A percentile compares a stretch with the other conserved stretches of the same genome.
Evolutionary conservation across 2,797 vertebrate species (phyloP).

Genomic region (Gephyroberyx darwinii): DNA sequence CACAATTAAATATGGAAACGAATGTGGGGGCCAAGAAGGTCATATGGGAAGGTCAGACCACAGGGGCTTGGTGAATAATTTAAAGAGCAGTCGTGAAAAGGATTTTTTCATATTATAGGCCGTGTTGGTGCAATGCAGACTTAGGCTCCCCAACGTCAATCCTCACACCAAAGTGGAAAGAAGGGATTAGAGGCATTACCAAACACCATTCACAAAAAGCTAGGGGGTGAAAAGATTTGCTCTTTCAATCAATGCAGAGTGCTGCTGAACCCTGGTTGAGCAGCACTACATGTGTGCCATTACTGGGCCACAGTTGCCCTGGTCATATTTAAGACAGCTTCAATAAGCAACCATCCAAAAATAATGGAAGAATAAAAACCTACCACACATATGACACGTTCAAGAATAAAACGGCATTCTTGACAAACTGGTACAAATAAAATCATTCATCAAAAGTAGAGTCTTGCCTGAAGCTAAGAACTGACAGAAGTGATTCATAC

Average conservation of each 20-base stretch:
- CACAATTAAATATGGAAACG: neutral
- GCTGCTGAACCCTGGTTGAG: slow-evolving; percentile 50
- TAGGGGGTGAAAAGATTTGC: slow-evolving; percentile 33
- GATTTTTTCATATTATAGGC: slow-evolving; percentile 9
- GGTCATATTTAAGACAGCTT: slow-evolving; percentile 23
- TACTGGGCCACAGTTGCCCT: slow-evolving; percentile 35
- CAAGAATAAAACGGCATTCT: neutral
- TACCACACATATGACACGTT: neutral
- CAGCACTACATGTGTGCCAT: slow-evolving; percentile 39
- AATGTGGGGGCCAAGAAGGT: slow-evolving; percentile 18
- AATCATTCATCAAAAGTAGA: neutral
- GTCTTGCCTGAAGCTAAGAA: neutral
- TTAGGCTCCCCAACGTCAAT: slow-evolving; percentile 33
- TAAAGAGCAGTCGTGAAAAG: slow-evolving; percentile 16
- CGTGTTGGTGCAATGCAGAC: slow-evolving; percentile 36
- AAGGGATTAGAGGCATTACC: slow-evolving; percentile 64
- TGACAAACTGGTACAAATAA: slow-evolving; percentile 8
- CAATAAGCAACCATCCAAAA: slow-evolving; percentile 11
- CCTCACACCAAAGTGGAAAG: slow-evolving; percentile 52
- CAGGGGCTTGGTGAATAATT: slow-evolving; percentile 23
- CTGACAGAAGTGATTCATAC: slow-evolving; percentile 25
- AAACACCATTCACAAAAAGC: slow-evolving; percentile 61
- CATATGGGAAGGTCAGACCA: neutral
- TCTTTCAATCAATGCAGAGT: slow-evolving; percentile 48
- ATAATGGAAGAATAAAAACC: slow-evolving; percentile 1